phyloP scores from a whole-genome alignment of 2,797 vertebrate species.

The Toxotes lorentzi region DNA sequence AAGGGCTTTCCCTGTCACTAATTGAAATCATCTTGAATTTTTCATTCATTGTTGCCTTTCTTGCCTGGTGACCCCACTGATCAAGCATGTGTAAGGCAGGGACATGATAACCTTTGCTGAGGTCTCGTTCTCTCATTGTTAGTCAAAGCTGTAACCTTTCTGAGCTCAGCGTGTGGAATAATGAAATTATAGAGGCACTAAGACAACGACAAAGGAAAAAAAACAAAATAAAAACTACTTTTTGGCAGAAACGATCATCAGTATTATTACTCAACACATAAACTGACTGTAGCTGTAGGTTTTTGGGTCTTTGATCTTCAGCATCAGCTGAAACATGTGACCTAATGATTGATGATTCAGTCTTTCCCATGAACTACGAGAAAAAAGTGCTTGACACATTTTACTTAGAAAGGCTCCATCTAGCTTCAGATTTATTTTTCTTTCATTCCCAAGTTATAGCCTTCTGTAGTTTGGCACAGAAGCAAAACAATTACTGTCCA shows the following conservation, averaged over 20 bases:
- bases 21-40: slow-evolving; percentile 73
- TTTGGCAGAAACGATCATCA: slow-evolving; percentile 9
- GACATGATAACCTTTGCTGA: slow-evolving; percentile 49
- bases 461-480: slow-evolving; percentile 2
- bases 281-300: not conserved
- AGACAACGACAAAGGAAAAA: slow-evolving; percentile 14
- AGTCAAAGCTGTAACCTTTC: slow-evolving; percentile 12
- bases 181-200: not conserved
- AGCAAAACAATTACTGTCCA: not conserved
- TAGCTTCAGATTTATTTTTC: not conserved
- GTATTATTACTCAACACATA: not conserved
- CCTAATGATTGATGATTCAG: not conserved
- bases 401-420: not conserved
- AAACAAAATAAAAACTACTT: not conserved
- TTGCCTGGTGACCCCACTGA: slow-evolving; percentile 59
- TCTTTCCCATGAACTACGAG: not conserved
- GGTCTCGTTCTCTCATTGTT: slow-evolving; percentile 37
- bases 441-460: not conserved
- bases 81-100: slow-evolving; percentile 51
- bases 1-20: slow-evolving; percentile 63
- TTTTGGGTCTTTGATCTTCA: not conserved
- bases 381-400: not conserved
- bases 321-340: not conserved
- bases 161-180: slow-evolving; percentile 17
- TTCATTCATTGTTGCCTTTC: slow-evolving; percentile 59